Conservation (phyloP, 2,888 invertebrate species). For the Ichneumon xanthorius region DNA sequence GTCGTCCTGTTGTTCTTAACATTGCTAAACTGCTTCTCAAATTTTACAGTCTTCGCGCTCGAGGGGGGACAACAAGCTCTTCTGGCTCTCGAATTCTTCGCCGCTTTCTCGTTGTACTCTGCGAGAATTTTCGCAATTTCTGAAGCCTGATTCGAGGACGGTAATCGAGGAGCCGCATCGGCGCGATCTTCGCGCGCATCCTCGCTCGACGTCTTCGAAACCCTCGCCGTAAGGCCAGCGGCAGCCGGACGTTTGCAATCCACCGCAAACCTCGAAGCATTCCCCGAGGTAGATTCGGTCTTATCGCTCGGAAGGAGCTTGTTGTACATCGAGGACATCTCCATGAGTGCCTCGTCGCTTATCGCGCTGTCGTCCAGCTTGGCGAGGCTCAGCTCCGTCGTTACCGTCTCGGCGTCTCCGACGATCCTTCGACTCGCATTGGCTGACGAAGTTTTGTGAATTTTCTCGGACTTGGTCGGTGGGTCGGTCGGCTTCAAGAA, state of each 20-base stretch:
- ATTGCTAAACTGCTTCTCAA: constrained; percentile 22
- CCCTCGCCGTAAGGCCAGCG: constrained; percentile 40
- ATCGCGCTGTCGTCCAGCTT: constrained; percentile 71
- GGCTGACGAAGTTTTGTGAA: constrained; percentile 1
- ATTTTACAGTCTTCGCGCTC: constrained; percentile 30
- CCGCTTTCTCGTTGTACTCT: constrained; percentile 73
- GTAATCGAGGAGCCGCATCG: not conserved
- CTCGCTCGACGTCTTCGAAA: constrained; percentile 7
- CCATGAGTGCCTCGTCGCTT: constrained; percentile 74
- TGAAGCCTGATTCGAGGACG: constrained; percentile 70
- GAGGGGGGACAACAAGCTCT: constrained; percentile 18
- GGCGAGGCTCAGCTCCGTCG: constrained; percentile 54
- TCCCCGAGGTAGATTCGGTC: constrained; percentile 10
- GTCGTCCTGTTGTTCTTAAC: constrained; percentile 19
- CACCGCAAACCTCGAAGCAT: not conserved
- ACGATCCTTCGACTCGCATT: constrained; percentile 43
- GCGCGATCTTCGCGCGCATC: constrained; percentile 7
- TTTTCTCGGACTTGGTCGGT: constrained; percentile 54
- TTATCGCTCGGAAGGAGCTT: constrained; percentile 69
- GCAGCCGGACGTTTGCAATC: constrained; percentile 14
- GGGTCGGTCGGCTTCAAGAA: constrained; percentile 72
- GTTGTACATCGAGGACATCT: constrained; percentile 76
- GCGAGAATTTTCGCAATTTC: constrained; percentile 78
- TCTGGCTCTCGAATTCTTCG: constrained; percentile 39
- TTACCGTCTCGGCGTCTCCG: constrained; percentile 26